Evolutionary conservation across 2,797 vertebrate species (phyloP).

Genomic region (Melanotaenia maccullochi): DNA sequence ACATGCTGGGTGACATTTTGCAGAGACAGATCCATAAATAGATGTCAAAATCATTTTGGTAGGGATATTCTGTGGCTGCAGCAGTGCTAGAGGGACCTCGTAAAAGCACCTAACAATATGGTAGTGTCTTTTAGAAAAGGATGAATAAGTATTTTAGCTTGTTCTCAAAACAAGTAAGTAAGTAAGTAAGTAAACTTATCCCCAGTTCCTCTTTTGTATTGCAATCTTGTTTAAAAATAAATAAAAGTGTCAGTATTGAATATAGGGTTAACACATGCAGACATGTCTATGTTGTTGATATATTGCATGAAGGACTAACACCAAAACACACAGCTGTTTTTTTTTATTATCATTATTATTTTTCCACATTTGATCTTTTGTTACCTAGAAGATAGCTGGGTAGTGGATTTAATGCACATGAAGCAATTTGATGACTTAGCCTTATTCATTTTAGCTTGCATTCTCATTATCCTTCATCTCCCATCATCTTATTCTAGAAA

Average conservation of each 20-base stretch:
- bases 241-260: neutral
- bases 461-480: neutral
- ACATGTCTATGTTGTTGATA: neutral
- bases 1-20: constrained; percentile 36
- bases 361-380: neutral
- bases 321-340: neutral
- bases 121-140: neutral
- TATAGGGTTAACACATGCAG: neutral
- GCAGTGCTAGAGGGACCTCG: neutral
- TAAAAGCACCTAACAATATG: neutral
- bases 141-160: neutral
- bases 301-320: neutral
- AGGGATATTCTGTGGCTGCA: neutral
- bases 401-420: neutral
- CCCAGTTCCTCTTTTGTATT: neutral
- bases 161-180: neutral
- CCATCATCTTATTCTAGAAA: neutral
- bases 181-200: neutral
- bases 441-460: neutral
- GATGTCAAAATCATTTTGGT: constrained; percentile 26
- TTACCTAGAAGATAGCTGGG: neutral
- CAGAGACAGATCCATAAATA: constrained; percentile 46
- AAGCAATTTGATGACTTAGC: neutral
- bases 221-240: neutral
- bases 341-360: no score